These are phyloP conservation scores for Charaxes varanes DNA, from an alignment of 1,140 invertebrate species.

Conservation along the genomic window DNA sequence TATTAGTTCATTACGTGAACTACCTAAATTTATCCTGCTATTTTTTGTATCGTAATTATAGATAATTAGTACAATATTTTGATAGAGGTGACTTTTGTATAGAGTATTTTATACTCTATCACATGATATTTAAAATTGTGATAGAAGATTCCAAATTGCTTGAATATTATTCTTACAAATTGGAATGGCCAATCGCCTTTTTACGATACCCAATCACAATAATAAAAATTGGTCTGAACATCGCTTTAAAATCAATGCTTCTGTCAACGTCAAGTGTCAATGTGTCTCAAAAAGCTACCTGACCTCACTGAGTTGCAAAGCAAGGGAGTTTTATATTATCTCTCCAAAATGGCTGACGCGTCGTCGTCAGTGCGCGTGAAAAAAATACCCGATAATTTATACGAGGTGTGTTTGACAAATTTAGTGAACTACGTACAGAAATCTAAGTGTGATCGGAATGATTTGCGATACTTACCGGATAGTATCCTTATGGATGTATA, in stretches of 20 bases:
- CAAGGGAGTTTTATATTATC: constrained; percentile 54
- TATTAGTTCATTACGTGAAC: too few species aligned
- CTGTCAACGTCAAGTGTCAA: constrained; percentile 28
- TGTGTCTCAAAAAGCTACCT: too few species aligned
- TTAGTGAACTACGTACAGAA: constrained; percentile 69
- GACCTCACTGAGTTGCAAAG: too few species aligned
- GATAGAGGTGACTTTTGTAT: too few species aligned
- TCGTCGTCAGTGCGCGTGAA: constrained; percentile 49
- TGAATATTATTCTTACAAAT: not conserved
- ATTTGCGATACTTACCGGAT: constrained; percentile 71
- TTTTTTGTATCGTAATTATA: too few species aligned
- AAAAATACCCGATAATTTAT: constrained; percentile 74
- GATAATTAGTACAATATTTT: too few species aligned
- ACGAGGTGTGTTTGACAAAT: constrained; percentile 73
- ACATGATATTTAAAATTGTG: constrained; percentile 28
- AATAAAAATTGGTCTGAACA: constrained; percentile 37
- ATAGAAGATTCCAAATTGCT: constrained; percentile 6
- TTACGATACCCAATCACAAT: constrained; percentile 22
- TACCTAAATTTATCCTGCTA: too few species aligned
- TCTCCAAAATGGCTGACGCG: constrained; percentile 76
- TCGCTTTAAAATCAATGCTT: constrained; percentile 27
- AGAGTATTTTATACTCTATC: constrained; percentile 33
- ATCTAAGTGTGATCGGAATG: constrained; percentile 62
- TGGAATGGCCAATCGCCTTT: constrained; percentile 12
- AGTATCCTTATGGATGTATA: constrained; percentile 80